Conservation (phyloP, 2,797 vertebrate species). For the Malurus leucopterus region DNA sequence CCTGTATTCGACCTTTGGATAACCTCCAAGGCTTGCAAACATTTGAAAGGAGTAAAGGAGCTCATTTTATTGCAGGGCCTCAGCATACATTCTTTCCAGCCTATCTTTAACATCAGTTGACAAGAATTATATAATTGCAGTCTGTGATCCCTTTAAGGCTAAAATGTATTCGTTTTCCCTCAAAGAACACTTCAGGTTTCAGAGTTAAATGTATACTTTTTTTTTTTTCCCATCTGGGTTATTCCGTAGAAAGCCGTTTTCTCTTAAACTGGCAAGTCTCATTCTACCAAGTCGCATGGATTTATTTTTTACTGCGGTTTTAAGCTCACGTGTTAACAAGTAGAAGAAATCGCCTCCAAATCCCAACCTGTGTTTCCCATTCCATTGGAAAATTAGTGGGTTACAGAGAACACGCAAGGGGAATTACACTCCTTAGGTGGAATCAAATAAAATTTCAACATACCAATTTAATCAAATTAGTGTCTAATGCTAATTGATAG, state of each 20-base stretch:
- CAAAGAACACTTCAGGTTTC: slow-evolving; percentile 86
- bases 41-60: slow-evolving; percentile 83
- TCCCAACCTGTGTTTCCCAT: slow-evolving; percentile 46
- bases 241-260: slow-evolving; percentile 33
- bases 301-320: slow-evolving; percentile 47
- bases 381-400: slow-evolving; percentile 44
- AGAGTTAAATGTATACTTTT: slow-evolving; percentile 47
- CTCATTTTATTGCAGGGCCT: slow-evolving; percentile 75
- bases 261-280: slow-evolving; percentile 28
- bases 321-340: slow-evolving; percentile 50
- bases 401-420: slow-evolving; percentile 15
- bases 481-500: slow-evolving; percentile 52
- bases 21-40: slow-evolving; percentile 80
- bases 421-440: slow-evolving; percentile 38
- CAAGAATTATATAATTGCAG: slow-evolving; percentile 95
- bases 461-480: slow-evolving; percentile 54
- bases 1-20: slow-evolving; percentile 82
- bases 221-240: slow-evolving; percentile 6
- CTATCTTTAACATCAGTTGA: slow-evolving; percentile 91
- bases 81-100: slow-evolving; percentile 78
- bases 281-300: neutral
- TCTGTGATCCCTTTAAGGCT: slow-evolving; percentile 86
- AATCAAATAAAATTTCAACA: slow-evolving; percentile 57
- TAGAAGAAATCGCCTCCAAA: slow-evolving; percentile 20
- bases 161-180: slow-evolving; percentile 80